Evolutionary conservation across 2,113 vertebrate genomes (phyloP).

Genomic region (Tragelaphus imberbis): DNA sequence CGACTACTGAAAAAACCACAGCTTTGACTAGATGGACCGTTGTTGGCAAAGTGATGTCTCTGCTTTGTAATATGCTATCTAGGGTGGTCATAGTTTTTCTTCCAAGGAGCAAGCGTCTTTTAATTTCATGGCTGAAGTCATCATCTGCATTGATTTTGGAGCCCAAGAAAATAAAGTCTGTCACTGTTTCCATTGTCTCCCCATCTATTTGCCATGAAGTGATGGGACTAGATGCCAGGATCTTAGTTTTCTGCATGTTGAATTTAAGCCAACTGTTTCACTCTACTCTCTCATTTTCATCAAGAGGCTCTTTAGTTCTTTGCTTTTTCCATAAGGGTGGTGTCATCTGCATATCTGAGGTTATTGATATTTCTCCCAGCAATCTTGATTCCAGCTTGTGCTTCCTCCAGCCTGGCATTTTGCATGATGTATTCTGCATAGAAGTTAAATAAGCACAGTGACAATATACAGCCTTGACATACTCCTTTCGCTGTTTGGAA

Average conservation of each 20-base stretch:
- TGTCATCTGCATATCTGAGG: background rate
- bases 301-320: background rate
- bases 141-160: background rate
- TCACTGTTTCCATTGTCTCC: background rate
- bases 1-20: background rate
- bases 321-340: background rate
- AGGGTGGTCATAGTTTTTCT: background rate
- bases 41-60: background rate
- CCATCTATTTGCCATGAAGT: background rate
- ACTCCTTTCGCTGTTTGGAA: too few species aligned
- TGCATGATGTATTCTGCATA: background rate
- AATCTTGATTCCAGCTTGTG: background rate
- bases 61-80: background rate
- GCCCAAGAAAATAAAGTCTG: background rate
- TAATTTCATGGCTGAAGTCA: background rate
- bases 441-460: background rate
- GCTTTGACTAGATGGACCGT: accelerated
- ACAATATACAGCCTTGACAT: background rate
- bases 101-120: background rate
- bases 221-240: background rate
- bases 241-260: background rate
- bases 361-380: background rate
- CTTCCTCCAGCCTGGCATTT: background rate
- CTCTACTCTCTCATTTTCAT: background rate
- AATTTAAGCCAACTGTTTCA: background rate